These are phyloP conservation scores for Goniozus legneri DNA, from an alignment of 1,140 invertebrate genomes.

Conservation along the genomic window DNA sequence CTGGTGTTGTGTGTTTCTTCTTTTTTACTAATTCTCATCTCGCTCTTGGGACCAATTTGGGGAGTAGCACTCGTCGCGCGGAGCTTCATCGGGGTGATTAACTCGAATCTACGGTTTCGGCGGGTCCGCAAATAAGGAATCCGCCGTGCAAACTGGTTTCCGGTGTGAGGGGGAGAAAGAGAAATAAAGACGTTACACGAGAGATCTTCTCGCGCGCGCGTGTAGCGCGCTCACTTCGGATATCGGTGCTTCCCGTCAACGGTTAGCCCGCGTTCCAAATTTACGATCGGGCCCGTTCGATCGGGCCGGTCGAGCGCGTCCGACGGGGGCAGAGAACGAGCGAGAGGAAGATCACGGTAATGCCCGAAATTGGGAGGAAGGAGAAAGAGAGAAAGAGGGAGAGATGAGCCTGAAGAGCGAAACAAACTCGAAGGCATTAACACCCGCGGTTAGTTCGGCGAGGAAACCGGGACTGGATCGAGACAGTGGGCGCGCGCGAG, in stretches of 20 bases:
- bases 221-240: conserved; percentile 33
- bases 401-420: conserved; percentile 29
- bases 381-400: conserved; percentile 1
- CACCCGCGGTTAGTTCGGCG: conserved; percentile 30
- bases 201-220: conserved; percentile 6
- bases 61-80: no score
- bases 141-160: conserved; percentile 40
- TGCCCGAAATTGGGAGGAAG: conserved; percentile 12
- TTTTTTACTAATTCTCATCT: no score
- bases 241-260: conserved; percentile 41
- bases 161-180: background rate
- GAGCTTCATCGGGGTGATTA: conserved; percentile 47
- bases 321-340: background rate
- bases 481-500: background rate
- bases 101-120: conserved; percentile 47
- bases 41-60: no score
- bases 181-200: conserved; percentile 4
- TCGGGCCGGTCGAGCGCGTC: conserved; percentile 9
- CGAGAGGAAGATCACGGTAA: conserved; percentile 1
- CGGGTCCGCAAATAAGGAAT: conserved; percentile 43
- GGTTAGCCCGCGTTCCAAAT: conserved; percentile 41
- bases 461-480: no score
- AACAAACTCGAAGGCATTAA: conserved; percentile 44
- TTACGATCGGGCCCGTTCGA: conserved; percentile 29
- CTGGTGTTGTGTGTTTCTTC: no score